Evolutionary conservation across 2,113 vertebrate species (phyloP), one percentile per base, ranked within the genome.

Genomic region (Labeo catla): DNA sequence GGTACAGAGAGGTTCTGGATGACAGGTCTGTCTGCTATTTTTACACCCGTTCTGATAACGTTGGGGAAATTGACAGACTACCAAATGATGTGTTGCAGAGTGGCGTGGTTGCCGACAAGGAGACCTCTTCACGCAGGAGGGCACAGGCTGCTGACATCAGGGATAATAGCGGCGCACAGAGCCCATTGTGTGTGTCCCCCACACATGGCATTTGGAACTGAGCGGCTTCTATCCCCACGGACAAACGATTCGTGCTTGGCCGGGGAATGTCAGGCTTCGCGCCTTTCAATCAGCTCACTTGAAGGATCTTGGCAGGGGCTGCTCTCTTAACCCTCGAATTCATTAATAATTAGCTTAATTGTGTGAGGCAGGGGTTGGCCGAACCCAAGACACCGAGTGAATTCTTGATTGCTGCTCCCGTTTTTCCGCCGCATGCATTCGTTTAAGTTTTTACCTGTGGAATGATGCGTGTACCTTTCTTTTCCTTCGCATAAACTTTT

Each of bases 81-180:
- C 90, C 93, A 95, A 95, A 94, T 94, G 94, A 94, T 93, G 94
- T 92, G 90, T 93, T 93, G 93, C 89, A 88, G 93, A 94, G 93
- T 94, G 93, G 91, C 93, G 91, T 89, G 92, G 93, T 92, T 91
- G 93, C 92, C 88, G 93, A 92, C 89, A 91, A 93, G 89, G 87
- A 90, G 93, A 91, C 93, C 92, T 93, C 92, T 93, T 93, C 92
- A 94, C 91, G 92, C 93, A 89, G 92, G 90, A 93, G 93, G 93
- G 91, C 93, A 88, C 91, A 93, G 91, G 91, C 89, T 89, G 91
- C 92, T 94, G 94, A 95, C 94, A 94, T 89, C 76, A 87, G 93
- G 93, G 92, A 94, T 93, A 94, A 95, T 94, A 92, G 93, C 93
- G 89, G 91, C 70, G 91, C 89, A 76, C 84, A 84, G 88, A 91